Evolutionary conservation across 2,888 invertebrate species (phyloP), one percentile per base, ranked within the genome.

Genomic region (Ectropis crepuscularia): DNA sequence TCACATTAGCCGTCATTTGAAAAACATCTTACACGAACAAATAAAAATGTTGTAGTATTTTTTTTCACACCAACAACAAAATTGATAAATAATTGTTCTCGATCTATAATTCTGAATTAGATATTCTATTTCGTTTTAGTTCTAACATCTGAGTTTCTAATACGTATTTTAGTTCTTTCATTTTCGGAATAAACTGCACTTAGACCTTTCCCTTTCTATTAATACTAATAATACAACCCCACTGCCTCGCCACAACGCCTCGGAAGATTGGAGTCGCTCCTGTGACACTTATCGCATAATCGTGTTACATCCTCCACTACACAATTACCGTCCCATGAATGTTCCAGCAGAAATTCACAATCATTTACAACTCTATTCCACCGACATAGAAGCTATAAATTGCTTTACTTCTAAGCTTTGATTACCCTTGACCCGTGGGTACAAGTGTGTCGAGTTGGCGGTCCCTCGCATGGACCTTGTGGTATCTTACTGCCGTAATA

Each of bases 241-340:
- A 37, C 50, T 47, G 53, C n/a, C n/a, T n/a, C n/a, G n/a, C n/a
- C n/a, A n/a, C n/a, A n/a, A n/a, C 58, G 57, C 59, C 62, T 57
- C 66, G 59, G 66, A 57, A 57, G 57, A 64, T 66, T 60, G 64
- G 46, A 61, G 54, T 53, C 37, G 62, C 64, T 66, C 60, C 53
- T 55, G 55, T 54, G 59, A 64, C 66, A 66, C 66, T 66, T 63
- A 65, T 61, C 51, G 51, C 57, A 61, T 64, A 67, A 69, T 62
- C 62, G 51, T 51, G 45, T 64, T 57, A 57, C 42, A 36, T 43
- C 16, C 47, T 28, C 55, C 48, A 58, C 41, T 47, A n/a, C 57
- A 57, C 62, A 53, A 46, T 57, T 60, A 57, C 53, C 43, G 43
- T n/a, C 49, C 63, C 51, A 57, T 45, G 38, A 53, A 42, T 43